Percentiles rank a stretch among this genome's conserved stretches.
Conservation (phyloP, 2,888 invertebrate genomes). For the Myopa tessellatipennis region DNA sequence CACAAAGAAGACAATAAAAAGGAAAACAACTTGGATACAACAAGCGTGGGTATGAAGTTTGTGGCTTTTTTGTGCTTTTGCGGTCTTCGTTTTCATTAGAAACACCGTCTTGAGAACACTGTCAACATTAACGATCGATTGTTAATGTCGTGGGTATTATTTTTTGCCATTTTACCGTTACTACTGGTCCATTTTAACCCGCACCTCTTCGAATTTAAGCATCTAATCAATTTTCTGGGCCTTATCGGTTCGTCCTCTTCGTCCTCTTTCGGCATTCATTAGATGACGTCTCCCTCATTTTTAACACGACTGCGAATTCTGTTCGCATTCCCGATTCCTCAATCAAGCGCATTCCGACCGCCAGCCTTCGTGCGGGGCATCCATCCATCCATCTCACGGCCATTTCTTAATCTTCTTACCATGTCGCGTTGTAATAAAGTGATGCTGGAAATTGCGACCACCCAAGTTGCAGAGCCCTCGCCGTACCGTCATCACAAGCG, state of each 20-base stretch:
- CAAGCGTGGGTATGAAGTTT: not conserved
- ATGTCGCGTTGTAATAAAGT: conserved; percentile 39
- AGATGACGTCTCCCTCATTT: not conserved
- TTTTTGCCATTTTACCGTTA: not conserved
- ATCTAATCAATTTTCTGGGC: not conserved
- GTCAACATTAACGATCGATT: too few species aligned
- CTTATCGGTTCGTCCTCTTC: not conserved
- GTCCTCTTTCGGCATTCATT: not conserved
- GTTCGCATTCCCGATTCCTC: not conserved
- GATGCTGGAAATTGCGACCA: conserved; percentile 54
- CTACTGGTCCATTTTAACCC: not conserved
- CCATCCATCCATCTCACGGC: conserved; percentile 21
- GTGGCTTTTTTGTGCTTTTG: not conserved
- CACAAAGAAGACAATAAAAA: not conserved
- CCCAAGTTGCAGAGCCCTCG: conserved; percentile 57
- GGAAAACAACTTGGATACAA: not conserved
- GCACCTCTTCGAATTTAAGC: too few species aligned
- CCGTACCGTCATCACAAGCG: conserved; percentile 2
- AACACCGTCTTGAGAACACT: not conserved
- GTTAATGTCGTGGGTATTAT: not conserved
- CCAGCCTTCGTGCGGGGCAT: not conserved
- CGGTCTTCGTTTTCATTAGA: not conserved
- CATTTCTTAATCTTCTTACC: conserved; percentile 27
- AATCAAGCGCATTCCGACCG: conserved; percentile 17
- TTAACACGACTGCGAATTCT: not conserved